Evolutionary conservation across 2,113 vertebrate genomes (phyloP).

Genomic region (Bothrops jararaca): DNA sequence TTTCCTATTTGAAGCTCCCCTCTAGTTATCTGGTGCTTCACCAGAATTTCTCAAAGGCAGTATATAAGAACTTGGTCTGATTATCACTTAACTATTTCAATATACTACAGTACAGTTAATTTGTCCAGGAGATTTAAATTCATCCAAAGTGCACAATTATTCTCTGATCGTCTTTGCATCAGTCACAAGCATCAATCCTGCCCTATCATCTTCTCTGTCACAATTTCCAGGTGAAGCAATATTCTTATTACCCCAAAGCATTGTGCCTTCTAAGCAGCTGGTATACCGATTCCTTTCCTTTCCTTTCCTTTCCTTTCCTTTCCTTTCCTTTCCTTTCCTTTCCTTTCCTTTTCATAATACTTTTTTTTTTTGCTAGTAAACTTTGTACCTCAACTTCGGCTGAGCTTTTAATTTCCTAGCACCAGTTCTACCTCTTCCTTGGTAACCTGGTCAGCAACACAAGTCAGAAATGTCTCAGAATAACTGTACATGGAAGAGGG

Average conservation of each 20-base stretch:
- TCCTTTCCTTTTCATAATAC: neutral
- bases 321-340: neutral
- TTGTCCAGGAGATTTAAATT: neutral
- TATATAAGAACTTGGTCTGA: neutral
- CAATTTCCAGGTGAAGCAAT: neutral
- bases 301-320: neutral
- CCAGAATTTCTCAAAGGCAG: neutral
- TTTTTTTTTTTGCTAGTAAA: neutral
- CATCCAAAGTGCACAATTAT: neutral
- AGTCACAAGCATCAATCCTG: neutral
- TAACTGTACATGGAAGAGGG: neutral
- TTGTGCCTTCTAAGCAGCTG: neutral
- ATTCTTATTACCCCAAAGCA: neutral
- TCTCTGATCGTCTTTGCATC: neutral
- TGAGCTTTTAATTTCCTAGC: neutral
- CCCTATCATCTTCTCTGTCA: neutral
- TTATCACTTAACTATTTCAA: neutral
- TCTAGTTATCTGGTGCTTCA: neutral
- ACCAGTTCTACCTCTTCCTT: neutral
- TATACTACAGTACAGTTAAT: neutral
- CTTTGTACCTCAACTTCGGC: neutral
- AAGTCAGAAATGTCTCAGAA: neutral
- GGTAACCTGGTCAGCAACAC: neutral
- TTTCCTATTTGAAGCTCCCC: neutral
- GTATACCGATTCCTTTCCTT: neutral